Percentiles rank a stretch among this genome's conserved stretches.
These are phyloP conservation scores for Hyperopisus bebe DNA, from an alignment of 2,113 vertebrate genomes.

Conservation along the genomic window DNA sequence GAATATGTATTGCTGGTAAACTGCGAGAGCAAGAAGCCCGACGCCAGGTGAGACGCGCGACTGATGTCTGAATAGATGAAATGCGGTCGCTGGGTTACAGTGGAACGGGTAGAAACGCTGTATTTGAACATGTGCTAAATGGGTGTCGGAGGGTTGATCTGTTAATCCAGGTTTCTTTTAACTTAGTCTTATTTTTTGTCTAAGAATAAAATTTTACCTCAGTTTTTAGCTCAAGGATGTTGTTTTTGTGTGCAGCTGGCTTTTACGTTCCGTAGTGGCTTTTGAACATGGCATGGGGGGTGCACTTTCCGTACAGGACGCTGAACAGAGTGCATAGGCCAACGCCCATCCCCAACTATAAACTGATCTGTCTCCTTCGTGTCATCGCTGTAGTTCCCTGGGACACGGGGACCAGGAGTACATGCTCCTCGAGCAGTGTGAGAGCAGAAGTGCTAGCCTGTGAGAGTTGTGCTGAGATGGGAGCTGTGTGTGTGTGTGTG, in stretches of 20 bases:
- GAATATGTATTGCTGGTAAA: constrained; percentile 94
- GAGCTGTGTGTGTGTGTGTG: not conserved
- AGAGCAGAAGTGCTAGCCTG: constrained; percentile 85
- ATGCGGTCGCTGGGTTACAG: not conserved
- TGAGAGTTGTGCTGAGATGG: constrained; percentile 74
- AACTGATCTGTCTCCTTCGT: constrained; percentile 38
- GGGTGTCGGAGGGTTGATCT: not conserved
- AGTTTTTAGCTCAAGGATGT: not conserved
- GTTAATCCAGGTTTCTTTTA: not conserved
- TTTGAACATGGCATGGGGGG: not conserved
- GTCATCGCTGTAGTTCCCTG: constrained; percentile 69
- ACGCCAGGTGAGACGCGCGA: constrained; percentile 70
- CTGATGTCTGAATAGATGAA: not conserved
- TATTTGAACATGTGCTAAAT: not conserved
- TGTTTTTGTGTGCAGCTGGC: not conserved
- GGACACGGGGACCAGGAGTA: constrained; percentile 84
- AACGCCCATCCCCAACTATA: not conserved
- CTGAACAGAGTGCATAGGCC: no score
- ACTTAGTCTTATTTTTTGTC: not conserved
- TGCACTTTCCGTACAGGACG: not conserved
- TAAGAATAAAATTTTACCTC: not conserved
- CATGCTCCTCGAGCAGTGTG: constrained; percentile 95
- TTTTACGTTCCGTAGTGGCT: not conserved
- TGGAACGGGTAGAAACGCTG: not conserved
- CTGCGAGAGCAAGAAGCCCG: constrained; percentile 98